Evolutionary conservation across 2,797 vertebrate genomes (phyloP).

Genomic region (Sebastolobus alascanus): DNA sequence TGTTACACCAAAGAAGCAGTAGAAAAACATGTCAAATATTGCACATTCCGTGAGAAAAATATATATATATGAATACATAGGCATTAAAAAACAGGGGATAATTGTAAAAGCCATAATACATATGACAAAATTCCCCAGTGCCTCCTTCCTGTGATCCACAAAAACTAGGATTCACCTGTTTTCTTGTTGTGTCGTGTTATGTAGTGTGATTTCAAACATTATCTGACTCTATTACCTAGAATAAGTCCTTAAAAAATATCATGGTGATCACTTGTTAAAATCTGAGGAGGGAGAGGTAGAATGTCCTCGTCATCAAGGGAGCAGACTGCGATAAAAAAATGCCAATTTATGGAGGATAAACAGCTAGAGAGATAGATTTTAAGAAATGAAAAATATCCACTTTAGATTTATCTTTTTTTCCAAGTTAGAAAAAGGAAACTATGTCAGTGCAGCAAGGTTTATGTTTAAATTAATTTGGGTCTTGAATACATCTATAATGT

Average conservation of each 20-base stretch:
- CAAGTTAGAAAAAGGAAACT: neutral
- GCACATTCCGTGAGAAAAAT: neutral
- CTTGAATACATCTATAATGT: neutral
- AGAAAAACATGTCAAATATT: neutral
- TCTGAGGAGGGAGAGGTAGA: neutral
- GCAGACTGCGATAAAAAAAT: neutral
- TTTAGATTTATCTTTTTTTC: too few species aligned
- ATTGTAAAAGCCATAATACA: neutral
- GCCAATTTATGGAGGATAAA: neutral
- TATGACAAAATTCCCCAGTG: too few species aligned
- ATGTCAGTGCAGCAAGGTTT: neutral
- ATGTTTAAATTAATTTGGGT: neutral
- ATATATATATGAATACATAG: neutral
- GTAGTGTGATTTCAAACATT: neutral
- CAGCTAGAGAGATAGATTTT: neutral
- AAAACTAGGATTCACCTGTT: neutral
- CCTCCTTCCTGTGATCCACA: too few species aligned
- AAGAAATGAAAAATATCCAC: too few species aligned
- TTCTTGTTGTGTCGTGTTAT: too few species aligned
- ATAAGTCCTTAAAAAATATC: neutral
- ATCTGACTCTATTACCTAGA: neutral
- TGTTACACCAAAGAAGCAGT: neutral
- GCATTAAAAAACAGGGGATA: neutral
- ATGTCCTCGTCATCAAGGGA: neutral
- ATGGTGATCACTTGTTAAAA: neutral